Evolutionary conservation across 1,140 invertebrate species (phyloP).

Genomic region (Odontomachus brunneus): DNA sequence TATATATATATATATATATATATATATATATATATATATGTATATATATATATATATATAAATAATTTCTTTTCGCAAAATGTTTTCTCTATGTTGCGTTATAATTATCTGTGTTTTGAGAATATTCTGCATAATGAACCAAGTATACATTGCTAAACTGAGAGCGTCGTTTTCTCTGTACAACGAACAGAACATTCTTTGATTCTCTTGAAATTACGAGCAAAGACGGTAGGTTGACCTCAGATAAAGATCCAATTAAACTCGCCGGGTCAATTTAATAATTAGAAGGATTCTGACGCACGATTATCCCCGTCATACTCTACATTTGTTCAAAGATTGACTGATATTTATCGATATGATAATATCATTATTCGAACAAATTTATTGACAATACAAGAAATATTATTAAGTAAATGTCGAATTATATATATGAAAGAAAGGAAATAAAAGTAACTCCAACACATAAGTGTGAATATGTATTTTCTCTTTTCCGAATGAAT

Average conservation of each 20-base stretch:
- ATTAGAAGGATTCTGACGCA: conserved; percentile 57
- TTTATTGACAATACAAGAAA: not conserved
- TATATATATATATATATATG: no score
- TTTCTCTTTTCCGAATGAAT: no score
- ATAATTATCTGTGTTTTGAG: not conserved
- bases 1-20: no score
- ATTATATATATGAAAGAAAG: not conserved
- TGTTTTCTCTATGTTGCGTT: no score
- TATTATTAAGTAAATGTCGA: not conserved
- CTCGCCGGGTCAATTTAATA: conserved; percentile 77
- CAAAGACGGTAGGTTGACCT: conserved; percentile 69
- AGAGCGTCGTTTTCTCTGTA: conserved; percentile 23
- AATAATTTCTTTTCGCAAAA: no score
- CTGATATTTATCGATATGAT: not conserved
- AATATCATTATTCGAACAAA: not conserved
- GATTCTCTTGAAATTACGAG: conserved; percentile 68
- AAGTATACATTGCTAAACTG: not conserved
- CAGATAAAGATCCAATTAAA: conserved; percentile 80
- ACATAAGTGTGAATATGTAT: not conserved
- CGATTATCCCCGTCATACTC: not conserved
- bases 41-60: no score
- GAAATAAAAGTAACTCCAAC: not conserved
- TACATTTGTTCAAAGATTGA: not conserved
- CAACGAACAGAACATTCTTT: conserved; percentile 72
- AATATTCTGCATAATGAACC: conserved; percentile 10